Percentiles rank a stretch among this genome's conserved stretches.
Evolutionary conservation across 2,113 vertebrate species (phyloP).

Genomic region (Rhinopithecus roxellana): DNA sequence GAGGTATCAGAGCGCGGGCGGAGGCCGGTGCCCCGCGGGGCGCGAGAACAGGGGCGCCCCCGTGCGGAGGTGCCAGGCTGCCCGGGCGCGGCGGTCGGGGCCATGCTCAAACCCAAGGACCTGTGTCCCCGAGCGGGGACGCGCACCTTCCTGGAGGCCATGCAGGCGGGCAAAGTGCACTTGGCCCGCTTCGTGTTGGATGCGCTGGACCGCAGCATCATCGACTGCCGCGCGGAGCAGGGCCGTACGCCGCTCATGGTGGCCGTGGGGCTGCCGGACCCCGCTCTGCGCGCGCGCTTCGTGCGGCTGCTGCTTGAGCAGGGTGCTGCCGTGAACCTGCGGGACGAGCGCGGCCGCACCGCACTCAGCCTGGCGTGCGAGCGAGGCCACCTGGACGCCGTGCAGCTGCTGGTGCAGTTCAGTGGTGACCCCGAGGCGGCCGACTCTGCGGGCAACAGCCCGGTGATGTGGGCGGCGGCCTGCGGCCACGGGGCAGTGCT

Average conservation of each 20-base stretch:
- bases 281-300: conserved; percentile 86
- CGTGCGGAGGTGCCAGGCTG: conserved; percentile 60
- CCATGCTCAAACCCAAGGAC: conserved; percentile 93
- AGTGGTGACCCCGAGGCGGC: conserved; percentile 90
- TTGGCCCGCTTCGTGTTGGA: conserved; percentile 93
- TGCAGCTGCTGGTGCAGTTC: conserved; percentile 92
- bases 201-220: conserved; percentile 91
- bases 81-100: conserved; percentile 21
- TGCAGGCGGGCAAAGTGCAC: conserved; percentile 92
- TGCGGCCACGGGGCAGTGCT: conserved; percentile 90
- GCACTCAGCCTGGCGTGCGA: conserved; percentile 92
- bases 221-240: conserved; percentile 91
- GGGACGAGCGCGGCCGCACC: conserved; percentile 90
- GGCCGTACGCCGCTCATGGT: conserved; percentile 92
- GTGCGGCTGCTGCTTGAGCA: conserved; percentile 90
- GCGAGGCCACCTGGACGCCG: conserved; percentile 89
- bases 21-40: not conserved
- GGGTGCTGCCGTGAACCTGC: conserved; percentile 90
- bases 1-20: not conserved
- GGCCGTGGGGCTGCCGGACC: conserved; percentile 88
- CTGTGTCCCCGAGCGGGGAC: conserved; percentile 91
- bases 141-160: conserved; percentile 92
- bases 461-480: conserved; percentile 91
- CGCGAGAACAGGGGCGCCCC: conserved; percentile 64
- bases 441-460: conserved; percentile 90